phyloP scores from a whole-genome alignment of 2,113 vertebrate species.

The Misgurnus anguillicaudatus region DNA sequence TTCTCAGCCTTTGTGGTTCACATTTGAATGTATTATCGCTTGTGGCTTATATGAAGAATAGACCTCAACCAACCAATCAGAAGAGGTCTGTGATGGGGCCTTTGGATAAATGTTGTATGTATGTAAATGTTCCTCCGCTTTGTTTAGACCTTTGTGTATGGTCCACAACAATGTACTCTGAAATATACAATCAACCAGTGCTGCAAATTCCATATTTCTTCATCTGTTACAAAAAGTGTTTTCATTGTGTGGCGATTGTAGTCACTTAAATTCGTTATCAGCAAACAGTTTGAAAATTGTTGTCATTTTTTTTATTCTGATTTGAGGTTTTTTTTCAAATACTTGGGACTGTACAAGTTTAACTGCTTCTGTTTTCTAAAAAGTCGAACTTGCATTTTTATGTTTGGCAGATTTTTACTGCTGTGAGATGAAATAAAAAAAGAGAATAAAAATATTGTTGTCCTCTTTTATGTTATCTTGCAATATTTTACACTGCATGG shows the following conservation, averaged over 20 bases:
- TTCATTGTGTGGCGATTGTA: neutral
- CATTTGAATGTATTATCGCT: constrained; percentile 58
- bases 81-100: neutral
- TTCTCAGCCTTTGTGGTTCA: constrained; percentile 61
- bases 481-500: neutral
- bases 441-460: constrained; percentile 13
- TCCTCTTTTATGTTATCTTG: neutral
- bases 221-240: no score
- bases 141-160: neutral
- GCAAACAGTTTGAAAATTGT: no score
- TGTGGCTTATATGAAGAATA: neutral
- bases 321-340: constrained; percentile 40
- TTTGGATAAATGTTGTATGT: neutral
- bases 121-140: neutral
- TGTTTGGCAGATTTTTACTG: constrained; percentile 63
- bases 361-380: constrained; percentile 51
- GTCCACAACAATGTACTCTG: neutral
- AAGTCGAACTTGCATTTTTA: constrained; percentile 51
- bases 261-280: neutral
- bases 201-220: no score
- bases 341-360: constrained; percentile 11
- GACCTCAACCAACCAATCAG: neutral
- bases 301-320: constrained; percentile 43
- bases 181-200: neutral
- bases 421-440: constrained; percentile 62